Percentiles rank a stretch among this genome's conserved stretches.
These are phyloP conservation scores for Drosophila engyochracea DNA, from an alignment of 2,888 invertebrate genomes.

Conservation along the genomic window DNA sequence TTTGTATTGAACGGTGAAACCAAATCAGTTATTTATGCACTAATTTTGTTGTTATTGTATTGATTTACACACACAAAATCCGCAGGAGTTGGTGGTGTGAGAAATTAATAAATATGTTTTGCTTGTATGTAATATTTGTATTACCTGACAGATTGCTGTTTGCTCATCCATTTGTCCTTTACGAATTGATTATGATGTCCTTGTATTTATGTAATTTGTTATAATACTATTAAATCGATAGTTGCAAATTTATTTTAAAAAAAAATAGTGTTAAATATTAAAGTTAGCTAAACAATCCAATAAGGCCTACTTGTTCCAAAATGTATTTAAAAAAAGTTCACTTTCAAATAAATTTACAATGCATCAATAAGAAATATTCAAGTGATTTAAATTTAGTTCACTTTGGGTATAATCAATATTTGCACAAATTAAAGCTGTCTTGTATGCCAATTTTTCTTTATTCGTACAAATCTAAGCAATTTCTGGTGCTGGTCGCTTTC, in stretches of 20 bases:
- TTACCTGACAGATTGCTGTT: slow-evolving; percentile 46
- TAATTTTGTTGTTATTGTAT: slow-evolving; percentile 61
- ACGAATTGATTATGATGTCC: slow-evolving; percentile 59
- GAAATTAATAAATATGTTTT: slow-evolving; percentile 74
- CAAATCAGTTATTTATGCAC: slow-evolving; percentile 71
- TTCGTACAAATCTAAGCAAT: too few species aligned
- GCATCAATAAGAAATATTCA: too few species aligned
- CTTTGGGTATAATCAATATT: background rate
- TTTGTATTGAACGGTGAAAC: slow-evolving; percentile 50
- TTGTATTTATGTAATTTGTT: background rate
- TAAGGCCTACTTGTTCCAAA: too few species aligned
- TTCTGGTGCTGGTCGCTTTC: too few species aligned
- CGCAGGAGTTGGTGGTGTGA: slow-evolving; percentile 48
- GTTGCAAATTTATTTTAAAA: background rate
- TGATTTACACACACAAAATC: slow-evolving; percentile 55
- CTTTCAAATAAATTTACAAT: too few species aligned
- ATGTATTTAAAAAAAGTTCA: too few species aligned
- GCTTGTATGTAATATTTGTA: slow-evolving; percentile 38
- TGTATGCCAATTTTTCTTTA: background rate
- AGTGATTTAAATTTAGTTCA: too few species aligned
- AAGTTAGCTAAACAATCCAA: too few species aligned
- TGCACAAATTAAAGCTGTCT: background rate
- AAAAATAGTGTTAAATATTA: background rate
- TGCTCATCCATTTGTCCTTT: slow-evolving; percentile 36
- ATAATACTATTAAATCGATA: too few species aligned